These are phyloP conservation scores for Adelosebastes latens DNA, from an alignment of 2,797 vertebrate species.

Conservation along the genomic window DNA sequence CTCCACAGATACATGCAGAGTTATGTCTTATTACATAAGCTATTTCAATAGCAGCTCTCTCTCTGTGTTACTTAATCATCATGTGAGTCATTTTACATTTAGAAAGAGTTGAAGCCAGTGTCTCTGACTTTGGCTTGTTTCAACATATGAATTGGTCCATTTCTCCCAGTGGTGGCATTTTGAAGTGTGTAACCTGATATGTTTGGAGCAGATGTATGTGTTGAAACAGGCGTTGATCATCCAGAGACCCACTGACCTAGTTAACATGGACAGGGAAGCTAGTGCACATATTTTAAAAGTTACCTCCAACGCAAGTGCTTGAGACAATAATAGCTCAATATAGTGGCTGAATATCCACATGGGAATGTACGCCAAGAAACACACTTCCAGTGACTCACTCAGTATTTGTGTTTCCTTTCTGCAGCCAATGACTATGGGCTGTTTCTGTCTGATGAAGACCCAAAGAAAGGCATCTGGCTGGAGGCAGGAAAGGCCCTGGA, in stretches of 20 bases:
- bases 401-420: constrained; percentile 54
- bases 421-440: constrained; percentile 96
- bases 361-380: not conserved
- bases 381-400: constrained; percentile 9
- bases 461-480: constrained; percentile 98
- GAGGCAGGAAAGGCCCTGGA: constrained; percentile 97
- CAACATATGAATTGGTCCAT: not conserved
- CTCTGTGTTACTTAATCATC: not conserved
- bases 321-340: not conserved
- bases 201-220: not conserved
- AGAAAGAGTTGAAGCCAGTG: not conserved
- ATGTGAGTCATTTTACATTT: not conserved
- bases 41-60: constrained; percentile 11
- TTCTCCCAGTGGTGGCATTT: not conserved
- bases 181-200: not conserved
- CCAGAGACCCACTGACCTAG: not conserved
- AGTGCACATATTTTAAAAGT: not conserved
- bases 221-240: not conserved
- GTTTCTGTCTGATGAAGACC: constrained; percentile 97
- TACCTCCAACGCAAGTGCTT: not conserved
- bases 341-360: not conserved
- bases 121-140: not conserved
- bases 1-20: not conserved
- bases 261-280: not conserved
- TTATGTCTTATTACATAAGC: constrained; percentile 2